A percentile compares a stretch with the other conserved stretches of the same genome.
Evolutionary conservation across 2,797 vertebrate genomes (phyloP).

Genomic region (Alauda arvensis): DNA sequence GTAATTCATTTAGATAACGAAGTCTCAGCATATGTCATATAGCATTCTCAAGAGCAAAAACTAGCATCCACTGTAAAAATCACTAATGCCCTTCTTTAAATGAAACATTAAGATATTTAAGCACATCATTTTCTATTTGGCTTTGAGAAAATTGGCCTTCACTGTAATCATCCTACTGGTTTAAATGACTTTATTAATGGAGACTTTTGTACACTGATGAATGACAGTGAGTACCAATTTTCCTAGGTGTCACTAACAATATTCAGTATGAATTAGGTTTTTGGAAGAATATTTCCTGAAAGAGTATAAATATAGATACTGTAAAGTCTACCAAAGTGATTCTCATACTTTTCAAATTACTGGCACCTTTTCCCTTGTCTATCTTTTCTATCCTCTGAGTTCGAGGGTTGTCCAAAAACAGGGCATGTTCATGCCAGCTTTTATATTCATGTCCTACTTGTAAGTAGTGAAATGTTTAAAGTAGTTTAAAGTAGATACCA

Average conservation of each 20-base stretch:
- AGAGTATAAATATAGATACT: not conserved
- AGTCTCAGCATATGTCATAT: not conserved
- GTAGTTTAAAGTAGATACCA: not conserved
- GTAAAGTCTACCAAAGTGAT: not conserved
- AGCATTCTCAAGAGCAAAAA: not conserved
- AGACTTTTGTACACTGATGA: not conserved
- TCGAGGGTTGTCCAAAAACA: not conserved
- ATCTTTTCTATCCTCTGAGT: not conserved
- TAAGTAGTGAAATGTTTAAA: not conserved
- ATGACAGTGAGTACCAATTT: not conserved
- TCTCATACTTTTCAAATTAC: not conserved
- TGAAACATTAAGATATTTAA: not conserved
- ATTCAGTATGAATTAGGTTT: not conserved
- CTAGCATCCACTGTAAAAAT: not conserved
- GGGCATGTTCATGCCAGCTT: not conserved
- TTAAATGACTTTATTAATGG: not conserved
- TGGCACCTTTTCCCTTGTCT: not conserved
- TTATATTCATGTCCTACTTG: not conserved
- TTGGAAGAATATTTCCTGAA: not conserved
- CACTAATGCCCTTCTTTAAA: not conserved
- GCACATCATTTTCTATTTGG: not conserved
- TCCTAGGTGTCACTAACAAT: not conserved
- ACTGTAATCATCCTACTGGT: not conserved
- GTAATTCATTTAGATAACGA: not conserved
- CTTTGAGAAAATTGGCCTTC: not conserved